Evolutionary conservation across 2,113 vertebrate genomes (phyloP), one percentile per base, ranked within the genome.

Genomic region (Morone saxatilis): DNA sequence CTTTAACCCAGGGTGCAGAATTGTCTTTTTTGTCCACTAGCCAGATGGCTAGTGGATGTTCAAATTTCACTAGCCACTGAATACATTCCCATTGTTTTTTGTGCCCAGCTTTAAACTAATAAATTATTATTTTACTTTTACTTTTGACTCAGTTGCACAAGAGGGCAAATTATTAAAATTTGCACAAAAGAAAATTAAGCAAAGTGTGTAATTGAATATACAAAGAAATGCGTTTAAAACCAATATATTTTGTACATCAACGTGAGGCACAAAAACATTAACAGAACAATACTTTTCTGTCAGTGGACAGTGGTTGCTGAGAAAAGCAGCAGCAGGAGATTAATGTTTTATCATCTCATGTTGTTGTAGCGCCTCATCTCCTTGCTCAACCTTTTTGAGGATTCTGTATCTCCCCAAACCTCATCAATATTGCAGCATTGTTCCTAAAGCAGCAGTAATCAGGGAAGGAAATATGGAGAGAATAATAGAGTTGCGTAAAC

Each of bases 341-440:
- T 40, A 86, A 83, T 83, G 61, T 88, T 88, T 91, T 59, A 88
- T 83, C 45, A 67, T 85, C 76, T 86, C 72, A 70, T 81, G 80
- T 67, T 81, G 71, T 79, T 82, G 67, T 38, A 19, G 78, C 43
- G 53, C 53, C 25, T 81, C 50, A 2, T 73, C 60, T 79, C 50
- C 63, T 66, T 16, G 12, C 84, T 78, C 71, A 81, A 54, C 54
- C 61, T 81, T 88, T 82, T 25, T 67, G 50, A 69, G 53, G 77
- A 67, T 82, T 86, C 81, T 85, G 38, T 83, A 65, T 78, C 80
- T 74, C 48, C 67, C 60, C 65, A 76, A 7, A 68, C 71, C 48
- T 90, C 84, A 88, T 91, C 74, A 89, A 86, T 92, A 86, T 86
- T 88, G 81, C 83, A 92, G 74, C 45, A 79, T 78, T 76, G 75